phyloP scores from a whole-genome alignment of 2,113 vertebrate species.

The Melanotaenia duboulayi region DNA sequence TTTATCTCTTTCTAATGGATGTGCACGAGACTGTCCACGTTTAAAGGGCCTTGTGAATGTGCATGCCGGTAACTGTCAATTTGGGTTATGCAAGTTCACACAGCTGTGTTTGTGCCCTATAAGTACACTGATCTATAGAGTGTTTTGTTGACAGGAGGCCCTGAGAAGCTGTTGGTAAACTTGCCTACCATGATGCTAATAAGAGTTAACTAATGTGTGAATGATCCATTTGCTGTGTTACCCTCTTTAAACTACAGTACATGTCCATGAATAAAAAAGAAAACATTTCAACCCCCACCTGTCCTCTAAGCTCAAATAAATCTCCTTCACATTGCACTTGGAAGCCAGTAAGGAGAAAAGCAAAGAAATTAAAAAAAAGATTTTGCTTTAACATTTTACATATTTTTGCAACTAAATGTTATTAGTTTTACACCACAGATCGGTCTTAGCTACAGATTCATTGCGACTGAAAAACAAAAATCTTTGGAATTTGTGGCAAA shows the following conservation, averaged over 20 bases:
- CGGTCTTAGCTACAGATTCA: slow-evolving; percentile 20
- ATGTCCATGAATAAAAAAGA: neutral
- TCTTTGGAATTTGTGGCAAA: slow-evolving; percentile 21
- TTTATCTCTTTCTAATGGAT: slow-evolving; percentile 73
- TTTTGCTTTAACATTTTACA: slow-evolving; percentile 1
- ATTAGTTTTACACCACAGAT: too few species aligned
- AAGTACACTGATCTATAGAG: slow-evolving; percentile 39
- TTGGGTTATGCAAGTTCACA: slow-evolving; percentile 51
- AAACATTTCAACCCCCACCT: slow-evolving; percentile 24
- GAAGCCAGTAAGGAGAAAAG: slow-evolving; percentile 30
- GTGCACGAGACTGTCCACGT: slow-evolving; percentile 43
- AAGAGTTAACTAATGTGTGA: slow-evolving; percentile 40
- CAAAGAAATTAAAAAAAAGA: neutral
- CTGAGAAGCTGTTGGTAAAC: slow-evolving; percentile 33
- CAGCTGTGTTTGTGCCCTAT: slow-evolving; percentile 38
- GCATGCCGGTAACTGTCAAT: slow-evolving; percentile 40
- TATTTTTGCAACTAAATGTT: neutral
- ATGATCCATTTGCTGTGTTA: slow-evolving; percentile 44
- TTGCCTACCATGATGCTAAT: slow-evolving; percentile 43
- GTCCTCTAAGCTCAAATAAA: slow-evolving; percentile 44
- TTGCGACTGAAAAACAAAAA: slow-evolving; percentile 16
- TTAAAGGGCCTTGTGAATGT: slow-evolving; percentile 29
- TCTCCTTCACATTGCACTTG: slow-evolving; percentile 46
- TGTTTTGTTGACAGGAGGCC: slow-evolving; percentile 62
- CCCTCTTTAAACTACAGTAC: slow-evolving; percentile 20